Evolutionary conservation across 2,113 vertebrate species (phyloP).

Genomic region (Leucopternis melanops): DNA sequence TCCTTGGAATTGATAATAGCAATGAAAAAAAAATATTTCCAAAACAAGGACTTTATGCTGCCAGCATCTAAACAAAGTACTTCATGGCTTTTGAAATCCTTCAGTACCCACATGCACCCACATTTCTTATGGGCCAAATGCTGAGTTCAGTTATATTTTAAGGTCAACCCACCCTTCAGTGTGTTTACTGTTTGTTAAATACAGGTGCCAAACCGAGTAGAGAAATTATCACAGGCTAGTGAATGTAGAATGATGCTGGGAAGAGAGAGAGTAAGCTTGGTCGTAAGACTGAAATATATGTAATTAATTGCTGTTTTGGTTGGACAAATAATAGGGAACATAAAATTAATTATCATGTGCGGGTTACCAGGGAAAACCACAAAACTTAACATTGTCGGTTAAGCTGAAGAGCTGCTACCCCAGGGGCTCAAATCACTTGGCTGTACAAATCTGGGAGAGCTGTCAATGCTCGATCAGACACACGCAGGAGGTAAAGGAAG

Average conservation of each 20-base stretch:
- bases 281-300: background rate
- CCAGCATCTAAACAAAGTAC: background rate
- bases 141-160: background rate
- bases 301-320: background rate
- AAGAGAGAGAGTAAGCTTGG: background rate
- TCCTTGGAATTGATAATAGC: background rate
- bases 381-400: background rate
- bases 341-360: background rate
- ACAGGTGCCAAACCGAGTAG: background rate
- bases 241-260: background rate
- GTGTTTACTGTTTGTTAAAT: background rate
- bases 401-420: background rate
- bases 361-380: background rate
- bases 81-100: conserved; percentile 1
- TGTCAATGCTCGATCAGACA: background rate
- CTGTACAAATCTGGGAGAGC: background rate
- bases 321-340: background rate
- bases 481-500: background rate
- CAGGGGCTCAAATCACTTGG: background rate
- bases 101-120: background rate
- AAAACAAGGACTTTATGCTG: background rate
- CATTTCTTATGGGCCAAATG: background rate
- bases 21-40: background rate
- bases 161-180: background rate
- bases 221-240: background rate